These are phyloP conservation scores for Bacillus rossius DNA, from an alignment of 1,140 invertebrate species.

Conservation along the genomic window DNA sequence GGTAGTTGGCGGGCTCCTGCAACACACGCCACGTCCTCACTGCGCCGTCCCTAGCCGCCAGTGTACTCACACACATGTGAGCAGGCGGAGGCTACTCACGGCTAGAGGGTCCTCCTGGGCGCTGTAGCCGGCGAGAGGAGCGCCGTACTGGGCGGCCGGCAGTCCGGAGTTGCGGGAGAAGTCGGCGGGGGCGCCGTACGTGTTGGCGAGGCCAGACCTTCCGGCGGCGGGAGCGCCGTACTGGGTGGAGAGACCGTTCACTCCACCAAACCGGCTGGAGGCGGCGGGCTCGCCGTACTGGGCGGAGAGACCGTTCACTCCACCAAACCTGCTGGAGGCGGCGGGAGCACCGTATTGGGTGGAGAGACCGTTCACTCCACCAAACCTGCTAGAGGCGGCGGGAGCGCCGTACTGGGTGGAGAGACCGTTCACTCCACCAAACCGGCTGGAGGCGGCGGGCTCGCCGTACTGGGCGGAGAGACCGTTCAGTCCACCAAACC, in stretches of 20 bases:
- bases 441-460: slow-evolving; percentile 1
- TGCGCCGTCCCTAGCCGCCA: too few species aligned
- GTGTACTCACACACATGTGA: too few species aligned
- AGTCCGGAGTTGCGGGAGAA: neutral
- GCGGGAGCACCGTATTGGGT: slow-evolving; percentile 15
- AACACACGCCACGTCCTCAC: neutral
- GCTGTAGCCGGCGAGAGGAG: neutral
- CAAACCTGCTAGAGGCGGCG: too few species aligned
- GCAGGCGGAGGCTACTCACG: neutral
- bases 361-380: neutral
- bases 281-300: slow-evolving; percentile 11
- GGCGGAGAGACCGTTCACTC: too few species aligned
- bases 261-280: neutral
- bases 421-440: neutral
- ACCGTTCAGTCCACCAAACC: too few species aligned
- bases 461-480: too few species aligned
- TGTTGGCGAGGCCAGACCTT: too few species aligned
- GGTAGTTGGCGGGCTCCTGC: slow-evolving; percentile 70
- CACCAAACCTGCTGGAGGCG: too few species aligned
- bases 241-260: slow-evolving; percentile 1
- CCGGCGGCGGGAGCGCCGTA: slow-evolving; percentile 19
- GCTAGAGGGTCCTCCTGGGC: slow-evolving; percentile 2
- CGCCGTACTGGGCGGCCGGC: neutral
- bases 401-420: slow-evolving; percentile 16
- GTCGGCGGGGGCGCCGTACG: neutral